Conservation (phyloP, 2,888 invertebrate species). For the Amiota communis region DNA sequence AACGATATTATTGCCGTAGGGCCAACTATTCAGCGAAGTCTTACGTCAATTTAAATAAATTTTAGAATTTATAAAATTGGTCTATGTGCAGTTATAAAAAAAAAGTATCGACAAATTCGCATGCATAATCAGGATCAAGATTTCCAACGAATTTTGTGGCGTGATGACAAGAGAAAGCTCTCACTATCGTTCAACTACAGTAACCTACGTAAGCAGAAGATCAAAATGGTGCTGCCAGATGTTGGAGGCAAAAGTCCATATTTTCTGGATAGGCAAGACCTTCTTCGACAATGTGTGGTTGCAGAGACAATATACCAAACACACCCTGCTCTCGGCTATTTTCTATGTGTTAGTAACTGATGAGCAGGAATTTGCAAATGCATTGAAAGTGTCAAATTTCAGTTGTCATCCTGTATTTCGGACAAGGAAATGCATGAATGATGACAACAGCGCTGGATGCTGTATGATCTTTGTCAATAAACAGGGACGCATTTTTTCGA, state of each 20-base stretch:
- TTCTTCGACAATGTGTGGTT: slow-evolving; percentile 59
- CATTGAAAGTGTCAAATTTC: slow-evolving; percentile 49
- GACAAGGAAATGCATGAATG: slow-evolving; percentile 61
- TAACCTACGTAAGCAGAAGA: too few species aligned
- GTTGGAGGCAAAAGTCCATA: slow-evolving; percentile 26
- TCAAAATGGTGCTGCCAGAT: too few species aligned
- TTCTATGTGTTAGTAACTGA: slow-evolving; percentile 68
- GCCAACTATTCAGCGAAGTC: too few species aligned
- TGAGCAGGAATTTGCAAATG: slow-evolving; percentile 39
- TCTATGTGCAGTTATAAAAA: too few species aligned
- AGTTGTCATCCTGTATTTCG: slow-evolving; percentile 63
- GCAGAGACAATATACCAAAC: slow-evolving; percentile 61
- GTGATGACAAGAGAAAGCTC: too few species aligned
- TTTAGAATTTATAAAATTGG: too few species aligned
- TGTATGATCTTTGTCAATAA: slow-evolving; percentile 69
- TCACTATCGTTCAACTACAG: too few species aligned
- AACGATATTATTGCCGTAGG: too few species aligned
- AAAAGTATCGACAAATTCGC: too few species aligned
- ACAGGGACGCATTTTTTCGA: slow-evolving; percentile 71
- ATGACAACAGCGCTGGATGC: slow-evolving; percentile 56
- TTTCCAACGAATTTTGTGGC: too few species aligned
- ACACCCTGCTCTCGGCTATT: slow-evolving; percentile 59
- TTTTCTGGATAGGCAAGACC: slow-evolving; percentile 41
- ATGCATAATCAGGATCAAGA: too few species aligned
- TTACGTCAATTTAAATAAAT: too few species aligned